A percentile compares a stretch with the other conserved stretches of the same genome.
phyloP scores from a whole-genome alignment of 2,113 vertebrate species.

The Tychaedon coryphoeus region DNA sequence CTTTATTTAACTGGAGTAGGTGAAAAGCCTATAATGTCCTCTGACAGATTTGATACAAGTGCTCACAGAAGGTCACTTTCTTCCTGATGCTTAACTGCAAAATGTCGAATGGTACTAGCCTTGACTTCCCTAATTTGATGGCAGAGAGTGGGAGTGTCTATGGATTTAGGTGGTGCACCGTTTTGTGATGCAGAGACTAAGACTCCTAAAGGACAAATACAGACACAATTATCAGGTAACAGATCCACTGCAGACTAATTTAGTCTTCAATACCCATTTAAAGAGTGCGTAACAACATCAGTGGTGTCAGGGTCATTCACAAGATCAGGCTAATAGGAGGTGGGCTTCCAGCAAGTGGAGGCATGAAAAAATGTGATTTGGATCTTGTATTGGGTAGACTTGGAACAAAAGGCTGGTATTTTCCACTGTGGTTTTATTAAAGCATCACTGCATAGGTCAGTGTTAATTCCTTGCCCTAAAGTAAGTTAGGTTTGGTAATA shows the following conservation, averaged over 20 bases:
- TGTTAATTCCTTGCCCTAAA: neutral
- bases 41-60: neutral
- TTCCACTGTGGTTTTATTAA: neutral
- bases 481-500: neutral
- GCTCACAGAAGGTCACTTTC: neutral
- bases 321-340: neutral
- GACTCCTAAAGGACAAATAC: neutral
- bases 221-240: neutral
- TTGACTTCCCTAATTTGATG: neutral
- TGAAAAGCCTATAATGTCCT: neutral
- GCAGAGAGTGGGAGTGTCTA: neutral
- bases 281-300: neutral
- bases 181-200: neutral
- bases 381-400: neutral
- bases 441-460: neutral
- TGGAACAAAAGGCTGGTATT: neutral
- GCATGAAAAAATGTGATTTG: neutral
- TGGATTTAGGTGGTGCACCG: neutral
- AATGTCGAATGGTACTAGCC: neutral
- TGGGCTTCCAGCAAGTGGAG: neutral
- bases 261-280: neutral
- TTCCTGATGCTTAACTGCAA: neutral
- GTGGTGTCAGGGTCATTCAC: neutral
- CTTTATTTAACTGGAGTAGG: neutral
- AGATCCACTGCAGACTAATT: neutral